These are phyloP conservation scores for Papilio xuthus DNA, from an alignment of 1,140 invertebrate genomes.

Conservation along the genomic window DNA sequence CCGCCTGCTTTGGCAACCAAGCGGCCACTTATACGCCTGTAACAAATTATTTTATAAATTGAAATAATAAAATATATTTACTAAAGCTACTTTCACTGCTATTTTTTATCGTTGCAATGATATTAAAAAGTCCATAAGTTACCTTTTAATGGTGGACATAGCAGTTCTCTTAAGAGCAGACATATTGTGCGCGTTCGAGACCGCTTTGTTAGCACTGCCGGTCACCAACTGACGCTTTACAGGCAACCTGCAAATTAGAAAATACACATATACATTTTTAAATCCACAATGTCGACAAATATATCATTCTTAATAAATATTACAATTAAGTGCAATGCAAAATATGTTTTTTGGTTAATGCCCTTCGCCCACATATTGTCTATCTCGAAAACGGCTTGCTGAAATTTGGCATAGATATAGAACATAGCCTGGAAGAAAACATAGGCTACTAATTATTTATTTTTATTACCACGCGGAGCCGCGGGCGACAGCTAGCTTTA, in stretches of 20 bases:
- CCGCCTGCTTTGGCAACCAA: slow-evolving; percentile 59
- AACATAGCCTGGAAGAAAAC: too few species aligned
- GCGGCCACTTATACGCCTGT: slow-evolving; percentile 72
- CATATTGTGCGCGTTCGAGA: slow-evolving; percentile 57
- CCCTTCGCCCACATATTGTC: too few species aligned
- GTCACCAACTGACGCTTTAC: slow-evolving; percentile 71
- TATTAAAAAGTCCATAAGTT: slow-evolving; percentile 33
- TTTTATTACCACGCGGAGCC: too few species aligned
- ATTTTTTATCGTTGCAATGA: too few species aligned
- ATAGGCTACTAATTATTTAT: too few species aligned
- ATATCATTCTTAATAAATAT: slow-evolving; percentile 40
- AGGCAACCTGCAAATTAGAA: slow-evolving; percentile 55
- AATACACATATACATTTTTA: slow-evolving; percentile 49
- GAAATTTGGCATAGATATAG: too few species aligned
- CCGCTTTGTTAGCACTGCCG: slow-evolving; percentile 69
- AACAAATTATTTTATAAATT: slow-evolving; percentile 34
- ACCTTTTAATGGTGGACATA: slow-evolving; percentile 75
- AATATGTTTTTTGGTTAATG: too few species aligned
- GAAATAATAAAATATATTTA: neutral
- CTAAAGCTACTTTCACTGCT: too few species aligned
- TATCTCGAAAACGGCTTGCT: too few species aligned
- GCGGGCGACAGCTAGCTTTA: too few species aligned
- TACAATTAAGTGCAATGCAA: neutral
- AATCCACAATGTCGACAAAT: neutral
- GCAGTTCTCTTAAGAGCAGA: slow-evolving; percentile 72